A percentile compares a stretch with the other conserved stretches of the same genome.
phyloP scores from a whole-genome alignment of 2,113 vertebrate genomes.

The Macrotus californicus region DNA sequence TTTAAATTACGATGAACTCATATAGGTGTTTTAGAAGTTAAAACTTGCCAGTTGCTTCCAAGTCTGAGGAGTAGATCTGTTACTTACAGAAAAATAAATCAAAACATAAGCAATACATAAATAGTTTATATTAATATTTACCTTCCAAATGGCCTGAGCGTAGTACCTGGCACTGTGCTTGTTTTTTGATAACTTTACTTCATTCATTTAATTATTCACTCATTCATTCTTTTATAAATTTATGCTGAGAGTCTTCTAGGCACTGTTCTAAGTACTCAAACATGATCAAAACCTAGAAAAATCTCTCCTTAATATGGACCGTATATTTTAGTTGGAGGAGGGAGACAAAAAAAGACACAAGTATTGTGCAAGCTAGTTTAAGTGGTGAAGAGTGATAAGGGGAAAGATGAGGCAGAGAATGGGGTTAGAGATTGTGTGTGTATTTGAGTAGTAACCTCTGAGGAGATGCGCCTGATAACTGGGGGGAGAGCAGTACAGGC shows the following conservation, averaged over 20 bases:
- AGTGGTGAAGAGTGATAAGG: neutral
- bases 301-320: neutral
- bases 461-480: neutral
- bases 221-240: neutral
- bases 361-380: neutral
- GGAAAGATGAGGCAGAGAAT: neutral
- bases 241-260: neutral
- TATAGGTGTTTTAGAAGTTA: slow-evolving; percentile 37
- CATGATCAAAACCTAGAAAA: neutral
- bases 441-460: neutral
- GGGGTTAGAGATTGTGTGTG: neutral
- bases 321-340: neutral
- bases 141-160: neutral
- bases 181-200: neutral
- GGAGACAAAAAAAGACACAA: neutral
- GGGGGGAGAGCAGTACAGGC: no score
- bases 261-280: neutral
- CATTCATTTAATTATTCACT: neutral
- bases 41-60: slow-evolving; percentile 56
- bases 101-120: neutral
- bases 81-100: slow-evolving; percentile 23
- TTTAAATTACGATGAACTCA: slow-evolving; percentile 47
- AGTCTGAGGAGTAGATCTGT: slow-evolving; percentile 30
- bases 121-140: neutral
- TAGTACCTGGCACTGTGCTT: neutral